Conservation (phyloP, 1,140 invertebrate genomes). For the Mycetomoellerius zeteki region DNA sequence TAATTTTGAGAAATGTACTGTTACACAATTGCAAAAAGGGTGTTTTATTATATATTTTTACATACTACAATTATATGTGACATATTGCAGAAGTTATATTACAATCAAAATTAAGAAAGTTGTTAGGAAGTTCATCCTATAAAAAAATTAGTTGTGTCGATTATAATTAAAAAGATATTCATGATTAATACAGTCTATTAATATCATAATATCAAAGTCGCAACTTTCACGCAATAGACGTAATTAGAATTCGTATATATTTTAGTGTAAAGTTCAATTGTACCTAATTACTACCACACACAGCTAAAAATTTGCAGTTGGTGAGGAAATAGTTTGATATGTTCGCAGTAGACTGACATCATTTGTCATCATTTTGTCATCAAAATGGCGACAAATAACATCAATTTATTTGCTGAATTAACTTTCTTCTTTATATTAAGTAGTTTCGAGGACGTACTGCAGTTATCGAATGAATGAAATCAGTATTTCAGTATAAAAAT, state of each 20-base stretch:
- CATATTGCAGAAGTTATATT: background rate
- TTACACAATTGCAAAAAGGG: background rate
- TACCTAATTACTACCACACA: background rate
- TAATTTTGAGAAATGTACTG: background rate
- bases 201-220: background rate
- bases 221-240: background rate
- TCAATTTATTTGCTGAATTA: too few relatives aligned
- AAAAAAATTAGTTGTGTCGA: background rate
- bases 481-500: slow-evolving; percentile 27
- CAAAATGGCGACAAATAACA: too few relatives aligned
- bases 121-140: background rate
- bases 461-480: slow-evolving; percentile 33
- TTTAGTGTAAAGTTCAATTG: background rate
- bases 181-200: background rate
- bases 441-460: background rate
- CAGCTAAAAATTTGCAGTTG: background rate
- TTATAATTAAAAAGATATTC: background rate
- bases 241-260: background rate
- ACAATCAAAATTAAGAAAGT: background rate
- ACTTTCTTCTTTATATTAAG: too few relatives aligned
- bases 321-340: too few relatives aligned
- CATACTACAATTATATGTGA: background rate
- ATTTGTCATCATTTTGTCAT: too few relatives aligned
- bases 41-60: background rate
- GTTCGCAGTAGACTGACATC: too few relatives aligned